Base-by-base conservation (phyloP, 1,140 invertebrate species). In the Zaprionus ghesquierei region DNA sequence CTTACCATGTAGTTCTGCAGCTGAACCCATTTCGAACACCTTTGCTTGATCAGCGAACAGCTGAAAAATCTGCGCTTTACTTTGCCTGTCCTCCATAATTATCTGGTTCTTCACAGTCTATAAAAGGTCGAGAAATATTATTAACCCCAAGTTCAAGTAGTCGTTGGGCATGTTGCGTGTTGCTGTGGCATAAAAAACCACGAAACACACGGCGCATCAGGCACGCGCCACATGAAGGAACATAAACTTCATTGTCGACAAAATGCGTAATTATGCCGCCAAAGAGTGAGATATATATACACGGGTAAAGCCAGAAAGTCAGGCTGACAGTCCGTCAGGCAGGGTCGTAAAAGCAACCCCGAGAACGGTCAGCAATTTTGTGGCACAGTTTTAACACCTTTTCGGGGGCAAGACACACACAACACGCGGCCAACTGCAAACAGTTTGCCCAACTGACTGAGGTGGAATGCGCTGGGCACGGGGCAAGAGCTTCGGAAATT, bases 201-300 rank as follows among this genome's bases (percentile, higher is more conserved):
- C 6, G 1, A 29, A n/a, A n/a, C n/a, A 33, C 20, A 20, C 60
- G 15, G 46, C 59, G 60, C 60, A 56, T 74, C 74, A 63, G 84
- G 81, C 81, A 86, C 81, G 84, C 75, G 84, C 75, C 79, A 66
- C 66, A 55, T 76, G 82, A 82, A 89, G 75, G 77, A 79, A 89
- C 81, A 86, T 86, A 89, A 89, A 89, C 81, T 82, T 86, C 81
- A 76, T 80, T 89, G 84, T 89, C 81, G 81, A 86, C 81, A 86
- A 89, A 86, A 86, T 86, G 82, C 63, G 75, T 86, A 86, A 86
- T 89, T 80, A 85, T 85, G 35, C 31, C n/a, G 46, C 46, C 15
- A 22, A 20, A 46, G 2, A 35, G 18, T 10, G n/a, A 22, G 41
- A 46, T 22, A 46, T 1, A 38, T 0, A 41, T n/a, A 22, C n/a